Base-by-base conservation (phyloP, 1,140 invertebrate species). In the Patella vulgata region DNA sequence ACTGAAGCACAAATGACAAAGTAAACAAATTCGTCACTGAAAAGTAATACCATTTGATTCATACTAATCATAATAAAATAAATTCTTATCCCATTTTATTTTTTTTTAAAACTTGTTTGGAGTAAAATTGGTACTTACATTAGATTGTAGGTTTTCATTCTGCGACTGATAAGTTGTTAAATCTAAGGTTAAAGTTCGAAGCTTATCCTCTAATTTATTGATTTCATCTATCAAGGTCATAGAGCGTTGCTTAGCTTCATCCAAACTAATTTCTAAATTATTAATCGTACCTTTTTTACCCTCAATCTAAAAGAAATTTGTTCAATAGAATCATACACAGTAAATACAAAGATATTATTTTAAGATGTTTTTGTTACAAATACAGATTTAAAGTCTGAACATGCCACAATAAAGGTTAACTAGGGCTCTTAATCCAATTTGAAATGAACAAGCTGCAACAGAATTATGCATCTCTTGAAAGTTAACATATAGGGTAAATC, bases 81-180 rank as follows among this genome's bases (percentile, higher is more conserved):
- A n/a, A 40, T 9, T n/a, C n/a, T 11, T 9, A n/a, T n/a, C 39
- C 39, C 9, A 40, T 40, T 40, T 40, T n/a, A 40, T 36, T 36
- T 36, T 36, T 36, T 36, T 36, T 36, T 33, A 53, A 21, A 27
- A 46, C 23, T 42, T 12, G 21, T 21, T n/a, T n/a, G n/a, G n/a
- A n/a, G n/a, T n/a, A n/a, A n/a, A n/a, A n/a, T n/a, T n/a, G n/a
- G 28, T 33, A 70, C 75, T 77, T 68, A 84, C 81, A 60, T 76
- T 79, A 31, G 81, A 76, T 19, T 71, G 67, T 1, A 82, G 69
- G 31, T 79, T 78, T 17, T 84, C 82, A 53, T 68, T 70, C 58
- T 75, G 68, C 2, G 75, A 72, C 43, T 81, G 71, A 28, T 73
- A 59, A 4, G 75, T 69, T 9, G 72, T 74, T 6, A 82, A 63